Evolutionary conservation across 2,113 vertebrate genomes (phyloP), one percentile per base, ranked within the genome.

Genomic region (Hepsetus odoe): DNA sequence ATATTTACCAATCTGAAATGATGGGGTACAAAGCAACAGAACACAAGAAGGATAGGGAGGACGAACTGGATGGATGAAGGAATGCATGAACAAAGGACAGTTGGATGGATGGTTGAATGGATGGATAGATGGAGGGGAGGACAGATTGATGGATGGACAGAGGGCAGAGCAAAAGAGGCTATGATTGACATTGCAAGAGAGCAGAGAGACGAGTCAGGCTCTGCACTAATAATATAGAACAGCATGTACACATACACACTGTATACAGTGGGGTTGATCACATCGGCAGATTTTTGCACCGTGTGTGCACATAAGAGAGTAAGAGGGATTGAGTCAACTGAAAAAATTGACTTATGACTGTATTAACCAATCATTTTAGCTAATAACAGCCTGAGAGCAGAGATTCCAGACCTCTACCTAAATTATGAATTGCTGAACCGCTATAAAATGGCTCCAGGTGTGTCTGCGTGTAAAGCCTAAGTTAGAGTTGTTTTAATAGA

Each of bases 151-250:
- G 81, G 81, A 86, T 75, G 86, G 85, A 74, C 69, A 67, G 32
- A 51, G 49, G 72, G 30, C 59, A 26, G 73, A 71, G 12, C 82
- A 64, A 46, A 56, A 65, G 71, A 46, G 14, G 66, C 72, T 74
- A 58, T 80, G 85, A 89, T 68, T 87, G 88, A 91, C 87, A 87
- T 75, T 82, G 85, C 77, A 78, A 84, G 79, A 84, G 74, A 82
- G 80, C 76, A 8, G 80, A 89, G 80, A 90, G 89, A 91, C 89
- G 87, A 83, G 67, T 84, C 77, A 51, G 87, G 82, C 89, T 87
- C 81, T 77, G 84, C 87, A 89, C 86, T 12, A 77, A 78, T 80
- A 83, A 83, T 65, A 65, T 66, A 75, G 80, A 87, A 76, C 74
- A 38, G 84, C 55, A 66, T 80, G 84, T 62, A 85, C n/a, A 55